Evolutionary conservation across 2,113 vertebrate genomes (phyloP).

Genomic region (Pelobates fuscus): DNA sequence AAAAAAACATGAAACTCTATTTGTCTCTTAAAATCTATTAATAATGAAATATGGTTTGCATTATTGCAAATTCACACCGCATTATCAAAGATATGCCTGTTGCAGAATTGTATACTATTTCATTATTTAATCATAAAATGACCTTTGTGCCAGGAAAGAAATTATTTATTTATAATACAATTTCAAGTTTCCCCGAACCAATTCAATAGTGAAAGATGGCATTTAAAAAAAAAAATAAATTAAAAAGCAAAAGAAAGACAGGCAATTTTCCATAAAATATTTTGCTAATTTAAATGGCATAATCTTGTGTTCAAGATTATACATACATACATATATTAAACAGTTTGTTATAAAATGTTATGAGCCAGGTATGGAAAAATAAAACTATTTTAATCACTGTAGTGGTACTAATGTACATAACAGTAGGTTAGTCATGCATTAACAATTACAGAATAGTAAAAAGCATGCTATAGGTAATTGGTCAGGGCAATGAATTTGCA

Average conservation of each 20-base stretch:
- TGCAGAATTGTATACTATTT: constrained; percentile 20
- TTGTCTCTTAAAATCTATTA: constrained; percentile 54
- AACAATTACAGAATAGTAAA: background rate
- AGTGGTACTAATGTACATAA: background rate
- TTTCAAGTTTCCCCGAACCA: constrained; percentile 48
- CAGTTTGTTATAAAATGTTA: background rate
- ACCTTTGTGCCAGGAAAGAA: constrained; percentile 35
- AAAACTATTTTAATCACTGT: constrained; percentile 15
- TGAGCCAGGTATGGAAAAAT: background rate
- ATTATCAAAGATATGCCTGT: constrained; percentile 48
- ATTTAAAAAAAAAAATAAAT: too few species aligned
- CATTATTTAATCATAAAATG: constrained; percentile 18
- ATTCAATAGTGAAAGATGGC: constrained; percentile 1
- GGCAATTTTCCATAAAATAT: too few species aligned
- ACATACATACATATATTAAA: too few species aligned
- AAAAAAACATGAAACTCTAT: too few species aligned
- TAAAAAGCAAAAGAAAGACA: too few species aligned
- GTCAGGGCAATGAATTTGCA: background rate
- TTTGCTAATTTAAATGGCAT: too few species aligned
- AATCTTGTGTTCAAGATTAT: background rate
- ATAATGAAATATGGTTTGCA: constrained; percentile 56
- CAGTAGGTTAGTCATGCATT: background rate
- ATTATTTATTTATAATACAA: constrained; percentile 48
- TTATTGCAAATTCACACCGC: background rate
- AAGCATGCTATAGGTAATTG: constrained; percentile 8